Evolutionary conservation across 2,797 vertebrate genomes (phyloP), one percentile per base, ranked within the genome.

Genomic region (Sebastiscus tertius): DNA sequence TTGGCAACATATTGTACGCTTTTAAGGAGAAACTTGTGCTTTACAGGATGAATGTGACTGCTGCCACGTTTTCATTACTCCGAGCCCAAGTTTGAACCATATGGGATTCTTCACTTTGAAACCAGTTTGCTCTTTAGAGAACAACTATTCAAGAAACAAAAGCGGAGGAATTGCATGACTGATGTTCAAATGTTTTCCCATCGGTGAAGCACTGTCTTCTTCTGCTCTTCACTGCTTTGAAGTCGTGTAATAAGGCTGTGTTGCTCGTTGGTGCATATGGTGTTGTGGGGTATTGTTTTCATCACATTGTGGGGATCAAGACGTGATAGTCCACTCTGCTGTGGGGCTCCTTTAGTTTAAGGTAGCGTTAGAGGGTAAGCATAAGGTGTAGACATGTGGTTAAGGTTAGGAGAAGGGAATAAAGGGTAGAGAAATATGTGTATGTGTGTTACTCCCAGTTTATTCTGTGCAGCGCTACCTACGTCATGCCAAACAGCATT

Each of bases 101-200:
- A 18, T 52, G 70, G 75, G 80, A 83, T 69, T 87, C 54, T 73
- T 85, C 55, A 64, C 73, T 82, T 81, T 86, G 71, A 86, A 89
- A 82, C 8, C 49, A 59, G 46, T 31, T 60, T 49, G 66, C 60
- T 89, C 79, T 90, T 84, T 22, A 42, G 72, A 84, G 62, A 79
- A 66, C 65, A 79, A 70, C 20, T n/a, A 59, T 52, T 82, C 42
- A 61, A 77, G 72, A 89, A 86, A 84, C 78, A 86, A 88, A 89
- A 76, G 74, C 27, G 1, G 74, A 65, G 12, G 77, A 87, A 83
- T 46, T 56, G 62, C 71, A 66, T 8, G 72, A 86, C 63, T 82
- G 83, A 80, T 83, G 82, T 76, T 87, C 26, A 82, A 83, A 75
- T 81, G 80, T 79, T 89, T 82, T 77, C 75, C 72, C 81, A 67